Evolutionary conservation across 2,113 vertebrate genomes (phyloP).

Genomic region (Diglossa brunneiventris): DNA sequence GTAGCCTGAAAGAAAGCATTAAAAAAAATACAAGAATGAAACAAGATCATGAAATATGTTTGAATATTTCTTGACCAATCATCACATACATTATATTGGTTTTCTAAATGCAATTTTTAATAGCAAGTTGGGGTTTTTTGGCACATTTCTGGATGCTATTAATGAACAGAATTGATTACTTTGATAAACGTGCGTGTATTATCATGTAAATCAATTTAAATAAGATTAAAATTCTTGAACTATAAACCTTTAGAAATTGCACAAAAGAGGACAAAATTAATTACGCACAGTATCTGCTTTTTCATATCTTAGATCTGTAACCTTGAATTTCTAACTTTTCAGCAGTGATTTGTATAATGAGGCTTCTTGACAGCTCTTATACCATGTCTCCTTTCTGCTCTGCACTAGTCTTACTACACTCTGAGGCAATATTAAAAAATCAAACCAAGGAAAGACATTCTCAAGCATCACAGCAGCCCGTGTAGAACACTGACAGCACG

Average conservation of each 20-base stretch:
- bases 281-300: neutral
- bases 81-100: neutral
- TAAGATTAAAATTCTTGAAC: neutral
- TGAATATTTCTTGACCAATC: neutral
- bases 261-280: neutral
- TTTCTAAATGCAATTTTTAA: neutral
- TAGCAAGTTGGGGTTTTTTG: neutral
- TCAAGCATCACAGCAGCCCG: neutral
- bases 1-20: constrained; percentile 80
- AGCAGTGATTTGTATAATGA: neutral
- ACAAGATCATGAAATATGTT: neutral
- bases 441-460: neutral
- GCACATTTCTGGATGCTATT: neutral
- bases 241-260: neutral
- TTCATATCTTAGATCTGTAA: neutral
- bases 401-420: neutral
- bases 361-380: neutral
- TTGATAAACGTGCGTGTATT: neutral
- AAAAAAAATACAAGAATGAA: neutral
- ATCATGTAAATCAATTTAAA: neutral
- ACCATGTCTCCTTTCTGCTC: neutral
- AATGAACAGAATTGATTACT: neutral
- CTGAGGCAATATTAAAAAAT: neutral
- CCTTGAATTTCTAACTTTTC: neutral
- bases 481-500: neutral